Base-by-base conservation (phyloP, 2,797 vertebrate species). In the Cichlasoma orientale region DNA sequence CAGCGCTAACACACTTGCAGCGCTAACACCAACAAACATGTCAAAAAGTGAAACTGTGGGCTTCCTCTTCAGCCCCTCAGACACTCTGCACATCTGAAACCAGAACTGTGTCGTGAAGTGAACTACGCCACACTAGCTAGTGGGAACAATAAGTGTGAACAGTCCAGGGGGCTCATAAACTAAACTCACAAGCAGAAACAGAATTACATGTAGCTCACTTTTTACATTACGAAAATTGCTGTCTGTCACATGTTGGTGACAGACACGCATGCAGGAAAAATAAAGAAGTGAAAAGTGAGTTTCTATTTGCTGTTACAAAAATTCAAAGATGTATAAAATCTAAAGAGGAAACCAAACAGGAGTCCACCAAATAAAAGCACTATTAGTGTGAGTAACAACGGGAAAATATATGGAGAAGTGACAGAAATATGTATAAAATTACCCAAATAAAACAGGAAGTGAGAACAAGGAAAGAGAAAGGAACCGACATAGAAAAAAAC, bases 61-160 rank as follows among this genome's bases (percentile, higher is more conserved):
- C 41, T 44, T 44, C 12, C 41, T 44, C 41, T 44, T 44, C 4
- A 44, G 12, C 13, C 13, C 41, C 21, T 63, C 59, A 63, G 59
- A 25, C 0, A 25, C 7, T 4, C n/a, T 23, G n/a, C 7, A 10
- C 12, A 25, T 0, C 18, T 16, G 25, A 66, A 47, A 27, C 21
- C 38, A 27, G 44, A 47, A 7, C 47, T 3, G 7, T 14, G 13
- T 47, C 16, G 1, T 50, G 47, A 18, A 2, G 47, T 18, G 16
- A 3, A 31, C 31, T 31, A 6, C 1, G 12, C 7, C 38, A 41
- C 12, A 13, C 12, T 2, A 36, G 58, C 29, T 61, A 0, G 1
- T 23, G 33, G n/a, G 38, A 38, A 0, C 2, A 2, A 7, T 36
- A 10, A 36, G 33, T 41, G 14, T 16, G 14, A 13, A 38, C 58